Base-by-base conservation (phyloP, 2,797 vertebrate genomes). In the Helarctos malayanus region DNA sequence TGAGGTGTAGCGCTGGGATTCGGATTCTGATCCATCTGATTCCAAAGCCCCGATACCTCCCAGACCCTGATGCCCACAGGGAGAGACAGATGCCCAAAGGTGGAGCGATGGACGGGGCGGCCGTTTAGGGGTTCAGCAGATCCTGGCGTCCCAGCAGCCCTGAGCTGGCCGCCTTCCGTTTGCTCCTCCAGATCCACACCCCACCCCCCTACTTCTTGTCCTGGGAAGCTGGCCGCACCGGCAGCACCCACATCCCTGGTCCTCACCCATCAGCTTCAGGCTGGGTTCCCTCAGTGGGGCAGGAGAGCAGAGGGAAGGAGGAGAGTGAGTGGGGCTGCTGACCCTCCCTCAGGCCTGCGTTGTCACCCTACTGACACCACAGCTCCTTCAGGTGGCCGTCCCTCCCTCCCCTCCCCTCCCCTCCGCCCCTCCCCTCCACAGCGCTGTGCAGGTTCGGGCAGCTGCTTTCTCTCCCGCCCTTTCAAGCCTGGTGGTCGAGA, bases 101-200 rank as follows among this genome's bases (percentile, higher is more conserved):
- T 2, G 52, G 49, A 78, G 3, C 25, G 5, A 68, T 27, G 29
- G 52, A n/a, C 0, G 0, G 2, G 21, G 52, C 5, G 18, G 18
- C 32, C 11, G 16, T 6, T 52, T 9, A 9, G 23, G 5, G 0
- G 2, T 3, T 32, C 9, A 9, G 19, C 8, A 2, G 29, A 15
- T 29, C 27, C 10, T 2, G 1, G 27, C 23, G 9, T 6, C 63
- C 68, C 13, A 5, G 41, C 9, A 16, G 4, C 49, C 15, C 61
- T 19, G 23, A 25, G 13, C 85, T 63, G 68, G 9, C 59, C 59
- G 0, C 71, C 90, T 41, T 65, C 71, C 0, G 0, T 47, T 13
- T 15, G 35, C 45, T 12, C 56, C 49, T 71, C 9, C 47, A 59
- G 49, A 59, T 1, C 49, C n/a, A 19, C 18, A 7, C 1, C 14